A percentile compares a stretch with the other conserved stretches of the same genome.
Conservation (phyloP, 1,140 invertebrate species). For the Procambarus virginalis region DNA sequence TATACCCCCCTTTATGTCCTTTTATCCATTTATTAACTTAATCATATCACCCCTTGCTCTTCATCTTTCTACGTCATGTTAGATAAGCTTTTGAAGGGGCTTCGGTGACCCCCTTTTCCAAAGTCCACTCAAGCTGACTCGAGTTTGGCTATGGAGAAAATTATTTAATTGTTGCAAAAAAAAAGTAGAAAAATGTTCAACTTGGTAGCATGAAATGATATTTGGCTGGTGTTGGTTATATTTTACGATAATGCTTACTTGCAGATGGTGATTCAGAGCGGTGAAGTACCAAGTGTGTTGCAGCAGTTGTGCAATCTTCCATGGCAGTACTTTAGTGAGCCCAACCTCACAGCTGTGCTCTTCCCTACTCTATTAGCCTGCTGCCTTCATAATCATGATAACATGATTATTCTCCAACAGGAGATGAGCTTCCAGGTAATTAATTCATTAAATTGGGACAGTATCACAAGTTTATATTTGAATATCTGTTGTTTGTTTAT, state of each 20-base stretch:
- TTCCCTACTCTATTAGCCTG: slow-evolving; percentile 91
- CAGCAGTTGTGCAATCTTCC: slow-evolving; percentile 92
- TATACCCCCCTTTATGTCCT: too few relatives aligned
- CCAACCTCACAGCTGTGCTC: slow-evolving; percentile 82
- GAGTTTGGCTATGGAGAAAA: too few relatives aligned
- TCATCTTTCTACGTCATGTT: too few relatives aligned
- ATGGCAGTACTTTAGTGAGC: slow-evolving; percentile 91
- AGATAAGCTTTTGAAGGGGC: too few relatives aligned
- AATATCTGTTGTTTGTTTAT: background rate
- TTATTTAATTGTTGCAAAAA: too few relatives aligned
- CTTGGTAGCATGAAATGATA: too few relatives aligned
- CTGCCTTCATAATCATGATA: slow-evolving; percentile 82
- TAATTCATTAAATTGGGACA: background rate
- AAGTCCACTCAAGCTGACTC: too few relatives aligned
- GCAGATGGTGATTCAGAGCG: slow-evolving; percentile 86
- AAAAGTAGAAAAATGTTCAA: too few relatives aligned
- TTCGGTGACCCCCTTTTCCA: too few relatives aligned
- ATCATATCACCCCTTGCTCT: too few relatives aligned
- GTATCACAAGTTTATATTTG: background rate
- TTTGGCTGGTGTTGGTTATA: too few relatives aligned
- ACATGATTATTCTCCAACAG: slow-evolving; percentile 83
- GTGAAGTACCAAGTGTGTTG: slow-evolving; percentile 87
- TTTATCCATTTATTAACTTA: too few relatives aligned
- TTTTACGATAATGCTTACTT: slow-evolving; percentile 69
- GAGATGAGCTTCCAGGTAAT: slow-evolving; percentile 85